Evolutionary conservation across 2,113 vertebrate genomes (phyloP).

Genomic region (Excalfactoria chinensis): DNA sequence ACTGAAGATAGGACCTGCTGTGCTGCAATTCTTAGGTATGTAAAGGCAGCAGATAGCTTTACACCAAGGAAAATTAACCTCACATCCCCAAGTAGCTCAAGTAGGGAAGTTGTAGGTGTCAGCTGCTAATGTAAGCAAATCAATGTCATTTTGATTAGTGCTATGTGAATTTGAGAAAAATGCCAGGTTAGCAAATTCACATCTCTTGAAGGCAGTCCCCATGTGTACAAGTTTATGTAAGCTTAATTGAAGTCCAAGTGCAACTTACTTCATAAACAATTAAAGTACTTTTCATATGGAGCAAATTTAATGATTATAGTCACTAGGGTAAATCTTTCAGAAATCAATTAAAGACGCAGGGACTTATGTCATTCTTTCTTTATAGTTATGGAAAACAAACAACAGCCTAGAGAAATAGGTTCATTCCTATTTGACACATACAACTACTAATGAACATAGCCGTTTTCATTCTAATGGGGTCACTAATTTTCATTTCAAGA

Average conservation of each 20-base stretch:
- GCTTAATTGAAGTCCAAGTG: constrained; percentile 46
- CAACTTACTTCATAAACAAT: neutral
- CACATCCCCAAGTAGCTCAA: neutral
- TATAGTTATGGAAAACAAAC: neutral
- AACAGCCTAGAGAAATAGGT: neutral
- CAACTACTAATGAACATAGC: neutral
- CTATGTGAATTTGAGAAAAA: neutral
- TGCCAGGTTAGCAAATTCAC: constrained; percentile 6
- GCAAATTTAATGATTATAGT: constrained; percentile 14
- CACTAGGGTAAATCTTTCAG: neutral
- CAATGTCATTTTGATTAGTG: constrained; percentile 38
- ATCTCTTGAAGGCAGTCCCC: neutral
- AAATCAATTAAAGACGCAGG: neutral
- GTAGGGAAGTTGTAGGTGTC: neutral
- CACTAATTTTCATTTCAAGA: neutral
- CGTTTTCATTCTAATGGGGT: neutral
- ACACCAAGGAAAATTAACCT: neutral
- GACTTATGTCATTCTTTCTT: neutral
- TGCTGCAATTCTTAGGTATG: neutral
- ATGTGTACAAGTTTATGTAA: neutral
- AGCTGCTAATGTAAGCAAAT: constrained; percentile 39
- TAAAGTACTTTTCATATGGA: neutral
- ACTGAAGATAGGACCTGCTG: neutral
- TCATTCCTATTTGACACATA: neutral
- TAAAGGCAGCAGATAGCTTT: neutral